A percentile compares a stretch with the other conserved stretches of the same genome.
phyloP scores from a whole-genome alignment of 2,113 vertebrate species.

The Scopus umbretta region DNA sequence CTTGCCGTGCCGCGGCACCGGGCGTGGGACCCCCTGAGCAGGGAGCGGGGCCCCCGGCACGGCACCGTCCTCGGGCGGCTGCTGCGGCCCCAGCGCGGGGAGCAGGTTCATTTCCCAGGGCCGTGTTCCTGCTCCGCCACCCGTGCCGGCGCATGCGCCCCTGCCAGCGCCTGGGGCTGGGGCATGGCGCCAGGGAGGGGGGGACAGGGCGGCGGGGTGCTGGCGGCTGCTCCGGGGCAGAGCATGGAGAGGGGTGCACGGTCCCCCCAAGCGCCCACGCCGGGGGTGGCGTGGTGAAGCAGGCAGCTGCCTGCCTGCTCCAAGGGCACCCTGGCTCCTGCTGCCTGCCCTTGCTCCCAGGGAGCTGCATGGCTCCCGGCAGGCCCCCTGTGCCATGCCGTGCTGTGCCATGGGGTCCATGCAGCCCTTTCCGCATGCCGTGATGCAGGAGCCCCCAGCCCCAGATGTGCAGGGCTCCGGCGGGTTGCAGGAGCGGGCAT shows the following conservation, averaged over 20 bases:
- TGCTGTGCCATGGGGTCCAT: fast-evolving
- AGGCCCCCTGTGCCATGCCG: fast-evolving
- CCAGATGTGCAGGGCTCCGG: fast-evolving
- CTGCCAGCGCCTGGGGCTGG: background rate
- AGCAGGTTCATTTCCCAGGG: background rate
- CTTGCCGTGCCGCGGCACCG: fast-evolving
- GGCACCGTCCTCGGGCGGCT: fast-evolving
- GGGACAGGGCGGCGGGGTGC: fast-evolving
- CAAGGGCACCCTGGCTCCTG: background rate
- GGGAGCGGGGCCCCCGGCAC: fast-evolving
- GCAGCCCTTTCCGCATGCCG: fast-evolving
- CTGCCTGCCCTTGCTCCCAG: background rate
- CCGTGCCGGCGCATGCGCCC: background rate
- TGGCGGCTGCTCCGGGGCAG: background rate
- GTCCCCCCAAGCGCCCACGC: background rate
- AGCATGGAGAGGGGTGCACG: fast-evolving
- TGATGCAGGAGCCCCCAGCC: background rate
- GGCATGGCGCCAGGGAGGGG: background rate
- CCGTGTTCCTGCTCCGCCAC: background rate
- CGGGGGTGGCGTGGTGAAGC: no score
- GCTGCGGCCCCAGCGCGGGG: fast-evolving
- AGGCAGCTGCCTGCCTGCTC: background rate
- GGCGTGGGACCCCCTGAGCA: fast-evolving
- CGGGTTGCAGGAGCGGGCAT: fast-evolving
- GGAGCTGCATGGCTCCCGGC: background rate